These are phyloP conservation scores for Chloromyia formosa DNA, from an alignment of 2,888 invertebrate genomes.

Conservation along the genomic window DNA sequence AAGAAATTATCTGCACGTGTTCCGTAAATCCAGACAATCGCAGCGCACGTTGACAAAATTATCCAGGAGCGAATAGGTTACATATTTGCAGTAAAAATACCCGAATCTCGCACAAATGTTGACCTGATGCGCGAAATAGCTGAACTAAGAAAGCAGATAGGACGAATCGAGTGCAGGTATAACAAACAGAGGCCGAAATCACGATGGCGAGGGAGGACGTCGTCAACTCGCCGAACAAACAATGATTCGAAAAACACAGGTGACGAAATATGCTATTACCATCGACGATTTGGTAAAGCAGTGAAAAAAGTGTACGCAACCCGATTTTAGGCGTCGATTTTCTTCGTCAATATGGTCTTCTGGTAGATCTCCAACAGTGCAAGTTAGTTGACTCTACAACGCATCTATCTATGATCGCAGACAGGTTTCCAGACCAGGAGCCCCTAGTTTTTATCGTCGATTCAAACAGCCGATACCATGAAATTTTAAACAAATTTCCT, in stretches of 20 bases:
- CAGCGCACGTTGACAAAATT: too few species aligned
- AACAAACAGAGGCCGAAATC: too few species aligned
- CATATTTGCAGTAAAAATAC: too few species aligned
- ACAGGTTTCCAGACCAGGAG: fast-evolving
- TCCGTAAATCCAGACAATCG: not conserved
- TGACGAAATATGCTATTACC: not conserved
- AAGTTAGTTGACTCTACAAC: not conserved
- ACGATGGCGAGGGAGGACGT: too few species aligned
- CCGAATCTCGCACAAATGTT: too few species aligned
- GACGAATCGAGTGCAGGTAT: too few species aligned
- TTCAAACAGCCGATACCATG: not conserved
- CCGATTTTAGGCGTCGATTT: conserved; percentile 16
- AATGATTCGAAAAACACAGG: too few species aligned
- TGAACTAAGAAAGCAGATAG: too few species aligned
- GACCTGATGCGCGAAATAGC: too few species aligned
- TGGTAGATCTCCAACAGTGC: not conserved
- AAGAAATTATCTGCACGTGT: not conserved
- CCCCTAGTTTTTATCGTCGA: fast-evolving
- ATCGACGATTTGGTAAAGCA: not conserved
- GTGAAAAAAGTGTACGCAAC: not conserved
- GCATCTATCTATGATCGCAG: not conserved
- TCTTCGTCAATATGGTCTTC: not conserved
- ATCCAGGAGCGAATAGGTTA: too few species aligned
- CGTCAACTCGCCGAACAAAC: too few species aligned
- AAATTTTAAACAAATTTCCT: not conserved